Conservation (phyloP, 2,797 vertebrate species). For the Scleropages formosus region DNA sequence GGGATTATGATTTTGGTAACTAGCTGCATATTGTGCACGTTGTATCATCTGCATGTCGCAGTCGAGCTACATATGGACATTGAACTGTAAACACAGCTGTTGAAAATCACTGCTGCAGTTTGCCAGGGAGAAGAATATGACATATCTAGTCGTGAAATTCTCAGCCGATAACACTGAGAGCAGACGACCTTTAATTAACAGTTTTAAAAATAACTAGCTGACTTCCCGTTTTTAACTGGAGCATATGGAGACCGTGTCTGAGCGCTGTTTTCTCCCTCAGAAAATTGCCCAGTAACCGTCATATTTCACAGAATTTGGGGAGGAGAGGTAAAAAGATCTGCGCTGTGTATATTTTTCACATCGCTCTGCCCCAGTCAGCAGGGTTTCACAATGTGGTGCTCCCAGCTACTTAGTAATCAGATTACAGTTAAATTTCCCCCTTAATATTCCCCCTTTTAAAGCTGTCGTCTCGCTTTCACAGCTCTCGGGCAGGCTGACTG, state of each 20-base stretch:
- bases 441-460: conserved; percentile 41
- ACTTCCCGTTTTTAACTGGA: conserved; percentile 17
- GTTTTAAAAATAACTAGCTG: conserved; percentile 29
- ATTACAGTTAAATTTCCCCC: conserved; percentile 42
- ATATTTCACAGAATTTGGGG: conserved; percentile 24
- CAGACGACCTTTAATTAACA: conserved; percentile 32
- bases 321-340: conserved; percentile 25
- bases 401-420: conserved; percentile 47
- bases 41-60: neutral
- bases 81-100: conserved; percentile 10
- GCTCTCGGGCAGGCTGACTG: conserved; percentile 22
- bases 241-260: conserved; percentile 8
- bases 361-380: conserved; percentile 36
- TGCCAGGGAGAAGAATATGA: conserved; percentile 18
- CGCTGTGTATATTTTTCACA: conserved; percentile 29
- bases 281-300: conserved; percentile 26
- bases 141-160: conserved; percentile 19
- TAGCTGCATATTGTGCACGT: neutral
- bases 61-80: neutral
- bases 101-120: conserved; percentile 8
- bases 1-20: neutral
- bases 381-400: conserved; percentile 40
- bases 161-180: conserved; percentile 7
- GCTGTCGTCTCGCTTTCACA: conserved; percentile 40
- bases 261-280: neutral